Percentiles rank a stretch among this genome's conserved stretches.
Evolutionary conservation across 2,797 vertebrate species (phyloP).

Genomic region (Triplophysa yarkandensis): DNA sequence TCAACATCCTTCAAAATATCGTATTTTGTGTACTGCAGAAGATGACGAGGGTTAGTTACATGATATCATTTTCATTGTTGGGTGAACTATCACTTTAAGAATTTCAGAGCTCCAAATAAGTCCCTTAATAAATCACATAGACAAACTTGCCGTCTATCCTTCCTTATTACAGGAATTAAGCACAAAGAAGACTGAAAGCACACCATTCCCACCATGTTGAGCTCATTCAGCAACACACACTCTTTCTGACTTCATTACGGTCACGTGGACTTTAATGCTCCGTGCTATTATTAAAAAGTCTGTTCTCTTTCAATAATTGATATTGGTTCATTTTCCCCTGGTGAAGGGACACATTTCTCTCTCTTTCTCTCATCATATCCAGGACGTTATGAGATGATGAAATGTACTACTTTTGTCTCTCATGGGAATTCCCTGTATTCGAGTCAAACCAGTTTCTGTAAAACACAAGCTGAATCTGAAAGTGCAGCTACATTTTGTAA

Average conservation of each 20-base stretch:
- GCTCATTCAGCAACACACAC: background rate
- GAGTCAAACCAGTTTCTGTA: background rate
- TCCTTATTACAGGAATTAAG: background rate
- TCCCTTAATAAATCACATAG: too few relatives aligned
- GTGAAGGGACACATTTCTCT: constrained; percentile 14
- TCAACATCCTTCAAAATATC: too few relatives aligned
- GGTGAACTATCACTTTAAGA: background rate
- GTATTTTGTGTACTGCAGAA: too few relatives aligned
- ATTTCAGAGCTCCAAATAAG: background rate
- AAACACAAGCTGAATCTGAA: constrained; percentile 12
- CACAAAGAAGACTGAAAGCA: background rate
- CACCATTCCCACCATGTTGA: background rate
- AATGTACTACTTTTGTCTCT: constrained; percentile 25
- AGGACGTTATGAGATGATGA: constrained; percentile 23
- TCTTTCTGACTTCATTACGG: constrained; percentile 9
- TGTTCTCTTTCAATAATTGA: constrained; percentile 52
- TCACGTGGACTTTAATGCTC: constrained; percentile 18
- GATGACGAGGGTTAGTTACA: too few relatives aligned
- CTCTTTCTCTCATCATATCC: constrained; percentile 6
- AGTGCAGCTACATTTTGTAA: background rate
- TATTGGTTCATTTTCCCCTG: constrained; percentile 43
- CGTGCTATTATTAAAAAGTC: constrained; percentile 48
- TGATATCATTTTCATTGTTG: too few relatives aligned
- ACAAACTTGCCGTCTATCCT: background rate
- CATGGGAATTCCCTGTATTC: constrained; percentile 11